Conservation (phyloP, 2,113 vertebrate genomes). For the Leptobrachium leishanense region DNA sequence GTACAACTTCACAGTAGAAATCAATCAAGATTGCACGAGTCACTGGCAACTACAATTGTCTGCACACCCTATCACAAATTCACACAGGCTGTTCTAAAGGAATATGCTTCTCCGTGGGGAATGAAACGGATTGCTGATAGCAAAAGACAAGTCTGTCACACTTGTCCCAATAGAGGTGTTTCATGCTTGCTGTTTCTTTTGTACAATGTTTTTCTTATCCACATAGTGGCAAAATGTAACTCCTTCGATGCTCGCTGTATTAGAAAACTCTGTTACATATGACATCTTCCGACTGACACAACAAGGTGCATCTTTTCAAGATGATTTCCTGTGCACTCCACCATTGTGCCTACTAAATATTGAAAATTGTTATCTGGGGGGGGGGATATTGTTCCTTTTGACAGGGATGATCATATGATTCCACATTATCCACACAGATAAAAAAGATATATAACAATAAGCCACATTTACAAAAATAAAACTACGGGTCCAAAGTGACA, state of each 20-base stretch:
- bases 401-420: too few species aligned
- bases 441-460: too few species aligned
- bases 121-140: constrained; percentile 47
- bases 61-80: constrained; percentile 37
- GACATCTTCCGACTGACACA: too few species aligned
- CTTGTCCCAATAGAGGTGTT: constrained; percentile 43
- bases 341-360: too few species aligned
- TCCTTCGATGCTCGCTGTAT: constrained; percentile 14
- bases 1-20: constrained; percentile 35
- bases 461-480: too few species aligned
- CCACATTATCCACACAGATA: too few species aligned
- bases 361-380: too few species aligned
- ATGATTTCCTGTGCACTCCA: too few species aligned
- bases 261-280: too few species aligned
- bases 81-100: constrained; percentile 35
- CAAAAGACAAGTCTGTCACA: constrained; percentile 49
- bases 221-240: constrained; percentile 18
- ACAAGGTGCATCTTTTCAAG: too few species aligned
- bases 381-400: too few species aligned
- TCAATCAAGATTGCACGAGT: constrained; percentile 45
- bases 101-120: constrained; percentile 41
- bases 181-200: constrained; percentile 36
- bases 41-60: constrained; percentile 30
- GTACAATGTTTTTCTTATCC: constrained; percentile 28
- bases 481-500: too few species aligned